A percentile compares a stretch with the other conserved stretches of the same genome.
Conservation (phyloP, 2,888 invertebrate genomes). For the Drosophila seclusa region DNA sequence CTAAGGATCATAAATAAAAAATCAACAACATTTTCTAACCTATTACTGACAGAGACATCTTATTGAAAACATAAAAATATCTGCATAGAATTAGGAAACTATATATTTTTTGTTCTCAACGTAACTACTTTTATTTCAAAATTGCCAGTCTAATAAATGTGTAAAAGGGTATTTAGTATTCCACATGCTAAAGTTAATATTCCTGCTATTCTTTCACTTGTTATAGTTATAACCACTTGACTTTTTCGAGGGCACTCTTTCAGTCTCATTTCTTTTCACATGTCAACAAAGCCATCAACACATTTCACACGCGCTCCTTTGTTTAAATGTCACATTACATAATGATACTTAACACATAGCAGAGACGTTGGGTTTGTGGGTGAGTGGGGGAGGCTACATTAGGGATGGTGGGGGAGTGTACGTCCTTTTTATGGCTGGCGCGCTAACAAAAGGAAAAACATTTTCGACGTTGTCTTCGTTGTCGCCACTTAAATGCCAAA, state of each 20-base stretch:
- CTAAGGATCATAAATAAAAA: background rate
- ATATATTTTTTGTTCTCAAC: background rate
- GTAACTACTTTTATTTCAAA: background rate
- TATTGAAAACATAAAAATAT: background rate
- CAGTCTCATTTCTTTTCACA: conserved; percentile 66
- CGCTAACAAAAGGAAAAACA: conserved; percentile 52
- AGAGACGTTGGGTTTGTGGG: background rate
- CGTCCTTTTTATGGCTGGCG: conserved; percentile 58
- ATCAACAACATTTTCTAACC: background rate
- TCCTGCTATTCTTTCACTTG: conserved; percentile 1
- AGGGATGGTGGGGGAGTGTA: background rate
- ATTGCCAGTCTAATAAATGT: background rate
- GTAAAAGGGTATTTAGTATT: background rate
- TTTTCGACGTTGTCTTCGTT: conserved; percentile 36
- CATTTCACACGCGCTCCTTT: conserved; percentile 64
- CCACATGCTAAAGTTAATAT: background rate
- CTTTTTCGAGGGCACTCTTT: conserved; percentile 43
- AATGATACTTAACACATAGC: conserved; percentile 72
- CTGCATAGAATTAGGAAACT: background rate
- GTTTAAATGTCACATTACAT: conserved; percentile 79
- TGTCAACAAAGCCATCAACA: conserved; percentile 70
- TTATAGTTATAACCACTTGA: conserved; percentile 69
- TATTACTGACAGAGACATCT: no score
- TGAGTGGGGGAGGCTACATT: background rate
- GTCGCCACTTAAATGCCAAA: conserved; percentile 78